These are phyloP conservation scores for Leucosticte australis DNA, from an alignment of 2,113 vertebrate genomes.

Conservation along the genomic window DNA sequence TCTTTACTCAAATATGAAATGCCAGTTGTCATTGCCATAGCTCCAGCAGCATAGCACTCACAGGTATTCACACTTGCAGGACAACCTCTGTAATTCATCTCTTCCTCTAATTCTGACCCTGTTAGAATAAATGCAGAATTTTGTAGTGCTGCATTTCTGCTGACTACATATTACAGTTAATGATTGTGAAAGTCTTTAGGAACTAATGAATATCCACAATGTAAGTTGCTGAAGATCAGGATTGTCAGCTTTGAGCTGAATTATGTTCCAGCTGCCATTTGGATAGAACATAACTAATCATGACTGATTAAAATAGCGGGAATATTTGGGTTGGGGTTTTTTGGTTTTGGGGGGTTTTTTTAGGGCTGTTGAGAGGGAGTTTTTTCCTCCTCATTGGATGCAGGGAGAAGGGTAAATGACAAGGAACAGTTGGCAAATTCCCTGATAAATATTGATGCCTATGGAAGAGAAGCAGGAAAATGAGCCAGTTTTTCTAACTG, in stretches of 20 bases:
- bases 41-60: not conserved
- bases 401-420: conserved; percentile 24
- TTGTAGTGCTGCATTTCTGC: not conserved
- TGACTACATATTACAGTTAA: not conserved
- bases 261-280: not conserved
- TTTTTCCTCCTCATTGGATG: not conserved
- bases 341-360: not conserved
- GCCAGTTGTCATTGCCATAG: not conserved
- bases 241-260: not conserved
- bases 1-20: not conserved
- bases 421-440: conserved; percentile 53
- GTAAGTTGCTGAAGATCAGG: not conserved
- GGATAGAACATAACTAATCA: not conserved
- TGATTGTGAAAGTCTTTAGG: not conserved
- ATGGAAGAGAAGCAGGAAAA: conserved; percentile 31
- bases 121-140: not conserved
- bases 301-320: not conserved
- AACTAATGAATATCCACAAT: not conserved
- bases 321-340: not conserved
- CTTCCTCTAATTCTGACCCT: not conserved
- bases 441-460: conserved; percentile 59
- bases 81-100: not conserved
- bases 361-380: not conserved
- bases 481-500: conserved; percentile 28
- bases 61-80: not conserved